These are phyloP conservation scores for Lordiphosa clarofinis DNA, from an alignment of 1,140 invertebrate genomes.

Conservation along the genomic window DNA sequence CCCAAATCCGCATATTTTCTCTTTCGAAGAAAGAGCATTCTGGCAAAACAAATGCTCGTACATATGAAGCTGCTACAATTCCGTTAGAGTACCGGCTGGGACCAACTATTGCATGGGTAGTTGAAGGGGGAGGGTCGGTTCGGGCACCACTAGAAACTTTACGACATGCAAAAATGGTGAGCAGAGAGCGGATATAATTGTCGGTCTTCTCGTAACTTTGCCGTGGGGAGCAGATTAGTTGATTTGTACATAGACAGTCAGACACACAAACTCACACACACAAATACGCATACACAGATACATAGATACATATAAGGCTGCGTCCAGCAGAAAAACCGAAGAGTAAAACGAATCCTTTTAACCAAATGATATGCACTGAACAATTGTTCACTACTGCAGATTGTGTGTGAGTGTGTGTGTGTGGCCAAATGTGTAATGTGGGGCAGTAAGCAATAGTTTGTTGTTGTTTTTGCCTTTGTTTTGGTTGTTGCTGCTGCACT, in stretches of 20 bases:
- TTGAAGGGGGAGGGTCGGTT: conserved; percentile 24
- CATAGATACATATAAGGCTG: conserved; percentile 7
- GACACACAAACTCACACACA: conserved; percentile 19
- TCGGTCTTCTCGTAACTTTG: conserved; percentile 77
- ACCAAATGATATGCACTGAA: conserved; percentile 74
- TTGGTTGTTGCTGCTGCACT: conserved; percentile 25
- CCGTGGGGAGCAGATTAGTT: conserved; percentile 77
- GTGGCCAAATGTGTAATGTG: conserved; percentile 63
- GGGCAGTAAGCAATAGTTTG: conserved; percentile 69
- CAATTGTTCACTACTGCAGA: conserved; percentile 67
- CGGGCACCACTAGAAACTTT: conserved; percentile 71
- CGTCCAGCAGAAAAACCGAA: conserved; percentile 27
- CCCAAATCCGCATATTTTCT: not conserved
- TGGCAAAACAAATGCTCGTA: conserved; percentile 12
- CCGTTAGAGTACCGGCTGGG: conserved; percentile 28
- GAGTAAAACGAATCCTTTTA: conserved; percentile 75
- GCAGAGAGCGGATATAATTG: conserved; percentile 77
- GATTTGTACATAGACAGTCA: conserved; percentile 57
- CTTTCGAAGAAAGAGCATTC: conserved; percentile 6
- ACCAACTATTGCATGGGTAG: conserved; percentile 17
- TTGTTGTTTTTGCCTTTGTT: conserved; percentile 20
- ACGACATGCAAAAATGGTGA: conserved; percentile 77
- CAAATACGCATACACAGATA: not conserved
- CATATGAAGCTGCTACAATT: conserved; percentile 29
- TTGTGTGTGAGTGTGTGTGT: conserved; percentile 27